Base-by-base conservation (phyloP, 2,797 vertebrate genomes). In the Hippopotamyrus pictus region DNA sequence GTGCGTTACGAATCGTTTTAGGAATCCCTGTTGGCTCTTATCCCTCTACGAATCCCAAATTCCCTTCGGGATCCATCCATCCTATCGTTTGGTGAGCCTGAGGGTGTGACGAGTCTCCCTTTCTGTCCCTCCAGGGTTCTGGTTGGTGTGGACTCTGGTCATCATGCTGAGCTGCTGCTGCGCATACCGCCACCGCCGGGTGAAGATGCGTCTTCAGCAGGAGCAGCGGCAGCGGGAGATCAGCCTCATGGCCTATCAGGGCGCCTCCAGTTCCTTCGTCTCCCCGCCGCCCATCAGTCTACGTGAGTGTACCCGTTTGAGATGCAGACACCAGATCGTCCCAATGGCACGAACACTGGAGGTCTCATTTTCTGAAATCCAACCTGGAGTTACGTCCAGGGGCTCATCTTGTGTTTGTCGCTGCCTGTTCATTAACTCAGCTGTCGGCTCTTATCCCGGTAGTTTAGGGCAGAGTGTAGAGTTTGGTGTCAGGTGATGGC, bases 91-190 rank as follows among this genome's bases (percentile, higher is more conserved):
- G n/a, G 2, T 12, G 83, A 51, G 22, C 83, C 12, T 9, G 83
- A 33, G 5, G 83, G 48, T 73, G 1, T 89, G 37, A 37, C 44
- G 9, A 44, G 2, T 69, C 86, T 25, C 25, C 62, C 19, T 25
- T 57, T 57, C 41, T 11, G 33, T 29, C 29, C n/a, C 17, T 29
- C 1, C 73, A 97, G 97, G 97, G 97, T 97, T 97, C 93, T 97
- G 97, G 97, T 92, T 97, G 90, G 97, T 97, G 51, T 97, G 97
- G 96, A 96, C 96, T 14, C 91, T 97, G n/a, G 96, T 97, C 91
- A 97, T 97, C 91, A 95, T 97, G 95, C 94, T 97, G 33, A 97
- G 97, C 91, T 97, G 96, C 93, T 97, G 96, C 93, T 97, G 97
- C 89, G 96, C 96, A 1, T 97, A 96, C 92, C 93, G 96, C 89